Evolutionary conservation across 2,888 invertebrate species (phyloP), one percentile per base, ranked within the genome.

Genomic region (Vanessa cardui): DNA sequence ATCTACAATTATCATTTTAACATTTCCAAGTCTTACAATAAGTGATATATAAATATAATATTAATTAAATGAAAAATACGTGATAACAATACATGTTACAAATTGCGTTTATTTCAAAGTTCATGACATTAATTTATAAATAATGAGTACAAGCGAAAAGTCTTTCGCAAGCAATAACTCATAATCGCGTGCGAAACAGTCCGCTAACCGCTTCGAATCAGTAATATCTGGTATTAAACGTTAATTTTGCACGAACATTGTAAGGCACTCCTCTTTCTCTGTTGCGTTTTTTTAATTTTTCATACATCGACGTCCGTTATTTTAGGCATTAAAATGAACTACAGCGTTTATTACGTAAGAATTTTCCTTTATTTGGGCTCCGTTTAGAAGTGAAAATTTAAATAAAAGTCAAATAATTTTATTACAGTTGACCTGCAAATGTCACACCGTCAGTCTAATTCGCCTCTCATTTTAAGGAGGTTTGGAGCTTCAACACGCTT

Each of bases 171-270:
- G 54, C 46, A 59, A 65, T 65, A 65, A 60, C 46, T 54, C 60
- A 65, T 67, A 52, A 67, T 67, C 66, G 66, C 58, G 67, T 62
- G 62, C 49, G 49, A 49, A 66, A 58, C 47, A 62, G 26, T 66
- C 44, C 47, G 56, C 61, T 61, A 31, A 62, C 66, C 56, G 61
- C 58, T 45, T 45, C 50, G 58, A 59, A 67, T 63, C 62, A 56
- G 62, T 67, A 67, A 67, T 67, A 63, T 52, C 65, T 52, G 60
- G 46, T 60, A 65, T 60, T 54, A 65, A 65, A 65, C 16, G 65
- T 60, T 65, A 60, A 65, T 65, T 60, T 60, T 60, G 59, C 60
- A 46, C 52, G 65, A 46, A 26, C 60, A 54, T 21, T 60, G 60
- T 39, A 31, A 21, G 21, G 46, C 44, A 59, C 33, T 60, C 60